Evolutionary conservation across 2,797 vertebrate genomes (phyloP), one percentile per base, ranked within the genome.

Genomic region (Fringilla coelebs): DNA sequence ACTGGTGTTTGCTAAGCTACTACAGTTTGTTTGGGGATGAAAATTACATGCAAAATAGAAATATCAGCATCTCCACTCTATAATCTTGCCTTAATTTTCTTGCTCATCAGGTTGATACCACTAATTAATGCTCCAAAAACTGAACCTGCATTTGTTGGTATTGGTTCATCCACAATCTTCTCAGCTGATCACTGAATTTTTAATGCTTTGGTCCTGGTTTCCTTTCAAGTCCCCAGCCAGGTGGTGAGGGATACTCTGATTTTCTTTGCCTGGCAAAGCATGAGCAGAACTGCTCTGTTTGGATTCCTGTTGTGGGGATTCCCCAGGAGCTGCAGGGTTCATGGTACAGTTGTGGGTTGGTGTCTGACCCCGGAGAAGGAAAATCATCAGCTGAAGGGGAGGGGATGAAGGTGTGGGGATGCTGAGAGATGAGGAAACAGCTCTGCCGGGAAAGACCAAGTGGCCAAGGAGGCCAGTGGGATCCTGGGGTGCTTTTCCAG

Each of bases 1-100:
- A 54, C 43, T 28, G 61, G 49, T 94, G 54, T 96, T 96, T 94
- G 81, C 90, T 85, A 58, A 90, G 60, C 70, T 92, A 81, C 74
- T 62, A 45, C 66, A 41, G 67, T 96, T 94, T 95, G 88, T 92
- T 91, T 93, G 77, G 92, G 70, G 77, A 84, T 93, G 90, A 93
- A 93, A 90, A 92, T 85, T 75, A 81, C 54, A 92, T 66, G 86
- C 70, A 65, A 84, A 78, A 86, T 78, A 90, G 83, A 92, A 94
- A 66, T 80, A 92, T 66, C 74, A 71, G 86, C 77, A 78, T 84
- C 88, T 92, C 70, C 38, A 31, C 45, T 90, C 73, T 81, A 31
- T 90, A 86, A 88, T 95, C 83, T 96, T 73, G 58, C 77, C 62
- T 92, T 95, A 68, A 81, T 93, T 96, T 96, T 92, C 92, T 81